Evolutionary conservation across 2,797 vertebrate species (phyloP), one percentile per base, ranked within the genome.

Genomic region (Diceros bicornis): DNA sequence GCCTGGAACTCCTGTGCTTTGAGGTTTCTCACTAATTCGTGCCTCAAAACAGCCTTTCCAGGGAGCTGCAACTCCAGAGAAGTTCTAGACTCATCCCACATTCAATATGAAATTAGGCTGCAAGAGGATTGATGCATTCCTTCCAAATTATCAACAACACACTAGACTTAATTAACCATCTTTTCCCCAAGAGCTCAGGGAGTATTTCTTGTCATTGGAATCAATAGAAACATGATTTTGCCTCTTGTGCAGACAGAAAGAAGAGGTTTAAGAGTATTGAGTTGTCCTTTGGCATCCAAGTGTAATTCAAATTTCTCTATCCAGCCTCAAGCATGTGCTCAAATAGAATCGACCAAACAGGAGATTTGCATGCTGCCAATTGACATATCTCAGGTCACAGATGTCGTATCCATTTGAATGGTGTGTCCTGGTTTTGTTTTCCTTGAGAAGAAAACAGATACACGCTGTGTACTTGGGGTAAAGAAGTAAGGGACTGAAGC

Each of bases 261-360:
- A 98, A 89, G 94, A 97, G 88, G n/a, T 97, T 98, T 96, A 96
- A 97, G 98, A 97, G 96, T 89, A 97, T n/a, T 57, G 77, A 93
- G 97, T 98, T 79, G 52, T 41, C 92, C 95, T 66, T 97, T 97
- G 85, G 87, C 93, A 91, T 88, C 94, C 32, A 0, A 95, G 95
- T 98, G 96, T 89, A 98, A 98, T 97, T 98, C 97, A 98, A n/a
- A 98, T 98, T 95, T 96, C 90, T 97, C 94, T 4, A 0, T 87
- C 71, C 89, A 98, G 96, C 97, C 97, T 97, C 96, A 95, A 98
- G 97, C 97, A 89, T 95, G 94, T 97, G 96, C 97, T 98, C 97
- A 98, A 94, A 98, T 61, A 98, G 92, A 98, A 98, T 93, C 88
- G 89, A 89, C 91, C 88, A 79, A 97, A 97, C 79, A 93, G 96